Evolutionary conservation across 2,113 vertebrate genomes (phyloP), one percentile per base, ranked within the genome.

Genomic region (Shinisaurus crocodilurus): DNA sequence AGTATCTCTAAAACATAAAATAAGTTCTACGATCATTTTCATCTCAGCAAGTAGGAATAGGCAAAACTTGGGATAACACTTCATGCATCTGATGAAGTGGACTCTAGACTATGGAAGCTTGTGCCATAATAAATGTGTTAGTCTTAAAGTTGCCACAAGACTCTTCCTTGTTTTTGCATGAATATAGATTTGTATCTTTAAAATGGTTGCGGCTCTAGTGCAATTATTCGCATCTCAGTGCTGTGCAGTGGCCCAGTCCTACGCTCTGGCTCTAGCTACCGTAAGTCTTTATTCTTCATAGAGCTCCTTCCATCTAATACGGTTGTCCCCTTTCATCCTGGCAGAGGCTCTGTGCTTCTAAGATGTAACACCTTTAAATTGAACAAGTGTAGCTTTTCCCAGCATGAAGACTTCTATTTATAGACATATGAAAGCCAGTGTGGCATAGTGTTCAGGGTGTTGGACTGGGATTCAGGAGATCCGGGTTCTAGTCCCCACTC

Each of bases 11-110:
- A 90, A 54, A 77, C 89, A 92, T 90, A 88, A 90, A 76, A 90
- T 83, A 79, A 91, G 72, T 91, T 88, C 91, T 93, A 32, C 94
- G 89, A 90, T 77, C 88, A 91, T 89, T 88, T 48, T 91, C 93
- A 8, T 86, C 70, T 88, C 88, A 10, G 79, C 18, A 88, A 40
- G 60, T 15, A 48, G 40, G 16, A 87, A 76, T 9, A 57, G 48
- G 40, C 13, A 48, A 74, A 65, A 87, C 57, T 63, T 29, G 5
- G 15, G 69, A 63, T 67, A 74, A 77, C 18, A 6, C 74, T 32
- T 77, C 4, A 29, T 63, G 37, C 48, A 72, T 13, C 67, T 74
- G n/a, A 63, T 63, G 10, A n/a, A 32, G 57, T 57, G 37, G 12
- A 86, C n/a, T 43, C 85, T 76, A 12, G 6, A 29, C n/a, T n/a